phyloP scores from a whole-genome alignment of 37 sponge, comb jelly and placozoan species.

The Ephydatia muelleri region DNA sequence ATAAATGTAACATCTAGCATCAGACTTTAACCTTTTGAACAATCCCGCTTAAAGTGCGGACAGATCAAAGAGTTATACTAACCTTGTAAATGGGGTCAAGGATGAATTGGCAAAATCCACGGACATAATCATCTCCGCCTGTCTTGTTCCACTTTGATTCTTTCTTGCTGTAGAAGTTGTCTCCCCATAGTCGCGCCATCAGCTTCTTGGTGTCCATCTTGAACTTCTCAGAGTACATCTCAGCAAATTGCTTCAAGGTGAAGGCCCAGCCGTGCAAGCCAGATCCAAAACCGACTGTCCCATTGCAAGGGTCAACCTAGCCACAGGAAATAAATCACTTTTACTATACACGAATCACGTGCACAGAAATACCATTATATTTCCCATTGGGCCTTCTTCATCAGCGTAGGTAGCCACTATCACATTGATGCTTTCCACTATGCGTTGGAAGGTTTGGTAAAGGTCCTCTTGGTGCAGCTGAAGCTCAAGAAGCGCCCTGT shows the following conservation, averaged over 20 bases:
- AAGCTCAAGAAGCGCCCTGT: constrained; percentile 97
- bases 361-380: constrained; percentile 64
- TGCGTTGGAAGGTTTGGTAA: constrained; percentile 97
- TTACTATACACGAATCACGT: not conserved
- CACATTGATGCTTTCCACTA: constrained; percentile 96
- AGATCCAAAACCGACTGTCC: constrained; percentile 99
- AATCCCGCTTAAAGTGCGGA: too few species aligned
- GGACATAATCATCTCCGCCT: constrained; percentile 71
- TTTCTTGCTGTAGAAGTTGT: constrained; percentile 86
- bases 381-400: constrained; percentile 95
- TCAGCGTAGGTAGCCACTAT: constrained; percentile 96
- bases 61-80: not conserved
- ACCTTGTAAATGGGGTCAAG: constrained; percentile 99
- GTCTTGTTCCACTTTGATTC: constrained; percentile 94
- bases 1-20: too few species aligned
- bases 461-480: constrained; percentile 95
- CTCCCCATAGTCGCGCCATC: constrained; percentile 98
- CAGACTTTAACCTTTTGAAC: too few species aligned
- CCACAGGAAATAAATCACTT: not conserved
- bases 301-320: constrained; percentile 83
- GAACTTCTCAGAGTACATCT: constrained; percentile 95
- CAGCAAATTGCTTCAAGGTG: constrained; percentile 98
- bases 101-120: constrained; percentile 96
- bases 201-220: constrained; percentile 93
- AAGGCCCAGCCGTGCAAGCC: constrained; percentile 99